Evolutionary conservation across 2,888 invertebrate genomes (phyloP).

Genomic region (Meteorus colon): DNA sequence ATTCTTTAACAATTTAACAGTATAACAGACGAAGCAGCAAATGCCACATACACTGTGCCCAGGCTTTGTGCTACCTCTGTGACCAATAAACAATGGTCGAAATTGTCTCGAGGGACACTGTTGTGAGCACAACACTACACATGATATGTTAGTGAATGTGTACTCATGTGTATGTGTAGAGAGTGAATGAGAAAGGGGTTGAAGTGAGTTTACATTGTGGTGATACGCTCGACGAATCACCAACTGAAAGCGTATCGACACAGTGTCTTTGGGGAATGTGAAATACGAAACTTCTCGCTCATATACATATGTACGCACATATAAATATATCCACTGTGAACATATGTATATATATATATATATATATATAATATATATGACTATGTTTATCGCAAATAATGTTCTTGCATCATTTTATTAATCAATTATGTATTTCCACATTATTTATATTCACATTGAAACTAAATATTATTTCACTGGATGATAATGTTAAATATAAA

Average conservation of each 20-base stretch:
- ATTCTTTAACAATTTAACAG: not conserved
- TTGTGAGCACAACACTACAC: slow-evolving; percentile 3
- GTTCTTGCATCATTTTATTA: not conserved
- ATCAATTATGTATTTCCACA: no score
- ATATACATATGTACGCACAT: not conserved
- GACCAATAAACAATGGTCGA: slow-evolving; percentile 20
- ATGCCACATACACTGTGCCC: not conserved
- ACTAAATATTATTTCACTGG: not conserved
- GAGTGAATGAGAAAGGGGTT: not conserved
- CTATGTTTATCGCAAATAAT: not conserved
- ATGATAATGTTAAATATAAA: not conserved
- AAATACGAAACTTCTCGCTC: not conserved
- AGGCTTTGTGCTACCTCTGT: not conserved
- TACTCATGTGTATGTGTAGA: not conserved
- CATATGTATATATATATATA: no score
- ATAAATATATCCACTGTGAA: not conserved
- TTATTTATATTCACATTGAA: no score
- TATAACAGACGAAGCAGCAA: not conserved
- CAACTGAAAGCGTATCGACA: slow-evolving; percentile 2
- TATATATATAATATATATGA: no score
- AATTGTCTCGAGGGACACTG: slow-evolving; percentile 2
- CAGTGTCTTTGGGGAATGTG: slow-evolving; percentile 1
- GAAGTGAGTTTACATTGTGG: slow-evolving; percentile 13
- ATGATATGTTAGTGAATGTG: slow-evolving; percentile 8
- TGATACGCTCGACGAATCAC: slow-evolving; percentile 15